Base-by-base conservation (phyloP, 2,888 invertebrate genomes). In the Caenorhabditis zanzibari region DNA sequence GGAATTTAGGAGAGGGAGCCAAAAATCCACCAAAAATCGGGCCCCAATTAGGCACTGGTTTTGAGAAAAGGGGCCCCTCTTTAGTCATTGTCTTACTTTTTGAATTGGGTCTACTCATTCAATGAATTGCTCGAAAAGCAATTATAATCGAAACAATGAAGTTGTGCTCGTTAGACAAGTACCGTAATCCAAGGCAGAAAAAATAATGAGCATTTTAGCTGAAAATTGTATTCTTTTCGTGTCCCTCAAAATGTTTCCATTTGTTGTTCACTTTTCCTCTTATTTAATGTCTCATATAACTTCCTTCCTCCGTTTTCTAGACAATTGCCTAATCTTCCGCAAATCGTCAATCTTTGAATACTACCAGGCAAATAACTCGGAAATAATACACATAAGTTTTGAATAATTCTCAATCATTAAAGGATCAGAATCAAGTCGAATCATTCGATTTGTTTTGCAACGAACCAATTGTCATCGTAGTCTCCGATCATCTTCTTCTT, bases 361-460 rank as follows among this genome's bases (percentile, higher is more conserved):
- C 68, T 68, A 32, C 58, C 44, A 63, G 22, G 49, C 66, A 66
- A 66, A 52, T 66, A 75, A 71, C 63, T 47, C 61, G 61, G 61
- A 71, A 71, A 79, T 79, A 64, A 79, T 79, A 77, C 77, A 77
- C 77, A 81, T 81, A 69, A 81, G 74, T 81, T 81, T 75, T 69
- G 44, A 59, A 61, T 69, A 35, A 69, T 77, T 71, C 79, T 64
- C 63, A 61, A n/a, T 79, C 63, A 83, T 83, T 83, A 83, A 79
- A 75, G 83, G 83, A 83, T 83, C 80, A 84, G 80, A 84, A 80
- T 81, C 80, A 69, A 80, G 84, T 80, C 74, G 80, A 84, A 84
- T 68, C 54, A 68, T 80, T 84, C 59, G 80, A 84, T 84, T 84
- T 84, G 73, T 80, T 80, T 73, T 80, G 66, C 80, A 73, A 68